Percentiles rank a stretch among this genome's conserved stretches.
Conservation (phyloP, 2,113 vertebrate genomes). For the Hyperoodon ampullatus region DNA sequence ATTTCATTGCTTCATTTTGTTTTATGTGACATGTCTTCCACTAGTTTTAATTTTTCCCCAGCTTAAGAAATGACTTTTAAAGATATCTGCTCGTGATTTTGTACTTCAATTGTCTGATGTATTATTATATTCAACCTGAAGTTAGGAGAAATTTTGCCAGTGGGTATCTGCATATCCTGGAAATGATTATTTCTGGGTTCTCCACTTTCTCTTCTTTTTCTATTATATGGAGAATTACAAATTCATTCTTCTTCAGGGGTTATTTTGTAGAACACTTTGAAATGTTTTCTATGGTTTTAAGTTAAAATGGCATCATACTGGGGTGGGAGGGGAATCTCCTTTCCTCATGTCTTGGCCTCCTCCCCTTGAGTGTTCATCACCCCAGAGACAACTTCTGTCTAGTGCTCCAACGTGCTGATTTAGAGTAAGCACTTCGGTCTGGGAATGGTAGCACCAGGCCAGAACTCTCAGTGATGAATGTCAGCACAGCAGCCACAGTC, state of each 20-base stretch:
- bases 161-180: not conserved
- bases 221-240: not conserved
- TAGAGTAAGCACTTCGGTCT: not conserved
- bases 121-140: not conserved
- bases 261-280: not conserved
- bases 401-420: slow-evolving; percentile 7
- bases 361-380: not conserved
- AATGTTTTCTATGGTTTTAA: slow-evolving; percentile 19
- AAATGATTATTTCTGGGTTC: not conserved
- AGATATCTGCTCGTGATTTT: not conserved
- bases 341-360: slow-evolving; percentile 11
- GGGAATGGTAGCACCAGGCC: slow-evolving; percentile 65
- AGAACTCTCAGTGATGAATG: slow-evolving; percentile 73
- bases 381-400: slow-evolving; percentile 59
- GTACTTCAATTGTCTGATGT: not conserved
- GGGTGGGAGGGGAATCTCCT: not conserved
- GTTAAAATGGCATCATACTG: not conserved
- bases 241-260: not conserved
- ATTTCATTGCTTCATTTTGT: not conserved
- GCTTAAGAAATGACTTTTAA: not conserved
- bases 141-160: not conserved
- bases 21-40: slow-evolving; percentile 4
- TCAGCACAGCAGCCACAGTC: slow-evolving; percentile 72
- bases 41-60: not conserved
- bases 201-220: not conserved